These are phyloP conservation scores for Thumatha senex DNA, from an alignment of 2,888 invertebrate species.

Conservation along the genomic window DNA sequence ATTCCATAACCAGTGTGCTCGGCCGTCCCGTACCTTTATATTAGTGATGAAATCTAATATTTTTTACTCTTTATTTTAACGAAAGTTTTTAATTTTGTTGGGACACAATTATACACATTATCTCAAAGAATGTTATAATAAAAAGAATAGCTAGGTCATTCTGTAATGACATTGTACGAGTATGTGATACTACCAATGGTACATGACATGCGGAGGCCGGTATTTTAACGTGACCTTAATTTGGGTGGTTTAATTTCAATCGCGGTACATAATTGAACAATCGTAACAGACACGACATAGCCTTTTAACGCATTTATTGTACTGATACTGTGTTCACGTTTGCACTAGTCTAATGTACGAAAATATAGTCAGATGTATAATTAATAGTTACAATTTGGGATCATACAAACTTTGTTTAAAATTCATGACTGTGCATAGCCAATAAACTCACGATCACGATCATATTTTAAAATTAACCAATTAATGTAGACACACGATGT, in stretches of 20 bases:
- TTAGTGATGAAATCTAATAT: no score
- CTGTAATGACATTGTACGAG: conserved; percentile 53
- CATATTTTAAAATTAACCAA: conserved; percentile 15
- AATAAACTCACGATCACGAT: conserved; percentile 13
- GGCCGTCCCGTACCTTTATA: no score
- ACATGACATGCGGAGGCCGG: conserved; percentile 61
- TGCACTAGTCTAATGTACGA: not conserved
- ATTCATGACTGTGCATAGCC: not conserved
- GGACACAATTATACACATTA: conserved; percentile 11
- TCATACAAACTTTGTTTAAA: no score
- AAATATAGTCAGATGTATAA: not conserved
- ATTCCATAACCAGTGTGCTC: not conserved
- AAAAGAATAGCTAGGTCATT: conserved; percentile 40
- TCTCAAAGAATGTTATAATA: conserved; percentile 23
- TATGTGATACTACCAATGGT: conserved; percentile 37
- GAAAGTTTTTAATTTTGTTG: no score
- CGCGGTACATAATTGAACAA: conserved; percentile 46
- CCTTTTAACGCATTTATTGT: conserved; percentile 29
- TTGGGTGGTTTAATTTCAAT: conserved; percentile 52
- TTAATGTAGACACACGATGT: conserved; percentile 14
- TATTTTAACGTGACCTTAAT: conserved; percentile 55
- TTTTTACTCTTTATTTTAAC: no score
- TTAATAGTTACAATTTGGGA: no score
- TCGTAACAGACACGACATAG: conserved; percentile 31
- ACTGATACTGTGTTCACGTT: conserved; percentile 12